Evolutionary conservation across 2,113 vertebrate genomes (phyloP).

Genomic region (Phocoena sinus): DNA sequence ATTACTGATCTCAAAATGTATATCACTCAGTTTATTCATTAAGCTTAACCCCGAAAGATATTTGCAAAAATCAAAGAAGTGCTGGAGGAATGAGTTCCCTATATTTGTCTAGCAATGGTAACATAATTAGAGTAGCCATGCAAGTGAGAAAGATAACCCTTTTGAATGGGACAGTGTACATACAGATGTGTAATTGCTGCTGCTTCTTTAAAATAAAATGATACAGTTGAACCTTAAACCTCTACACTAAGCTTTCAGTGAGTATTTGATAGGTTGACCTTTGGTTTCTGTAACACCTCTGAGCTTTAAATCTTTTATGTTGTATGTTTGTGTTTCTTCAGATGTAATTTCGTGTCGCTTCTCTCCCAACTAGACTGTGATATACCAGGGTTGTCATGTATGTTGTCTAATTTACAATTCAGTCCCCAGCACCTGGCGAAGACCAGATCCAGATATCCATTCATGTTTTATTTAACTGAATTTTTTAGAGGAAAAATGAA

Average conservation of each 20-base stretch:
- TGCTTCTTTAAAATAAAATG: background rate
- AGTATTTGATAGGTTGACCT: background rate
- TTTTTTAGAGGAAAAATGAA: background rate
- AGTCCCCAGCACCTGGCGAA: background rate
- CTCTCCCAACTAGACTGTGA: background rate
- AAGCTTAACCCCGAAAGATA: background rate
- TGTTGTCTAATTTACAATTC: background rate
- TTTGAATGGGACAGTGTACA: background rate
- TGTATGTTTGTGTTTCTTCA: background rate
- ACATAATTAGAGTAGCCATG: background rate
- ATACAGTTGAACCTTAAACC: background rate
- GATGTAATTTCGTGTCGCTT: background rate
- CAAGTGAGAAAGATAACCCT: background rate
- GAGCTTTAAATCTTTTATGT: background rate
- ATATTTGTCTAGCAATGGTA: background rate
- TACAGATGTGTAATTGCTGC: background rate
- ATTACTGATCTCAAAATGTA: background rate
- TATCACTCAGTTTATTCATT: constrained; percentile 12
- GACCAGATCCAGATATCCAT: background rate
- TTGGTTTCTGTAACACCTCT: background rate
- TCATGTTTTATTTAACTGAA: background rate
- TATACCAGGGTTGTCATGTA: background rate
- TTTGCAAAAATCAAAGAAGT: background rate
- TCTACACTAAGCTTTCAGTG: background rate
- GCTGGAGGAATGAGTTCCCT: background rate